phyloP scores from a whole-genome alignment of 2,797 vertebrate species.

The Gymnoscopelus microlampas region DNA sequence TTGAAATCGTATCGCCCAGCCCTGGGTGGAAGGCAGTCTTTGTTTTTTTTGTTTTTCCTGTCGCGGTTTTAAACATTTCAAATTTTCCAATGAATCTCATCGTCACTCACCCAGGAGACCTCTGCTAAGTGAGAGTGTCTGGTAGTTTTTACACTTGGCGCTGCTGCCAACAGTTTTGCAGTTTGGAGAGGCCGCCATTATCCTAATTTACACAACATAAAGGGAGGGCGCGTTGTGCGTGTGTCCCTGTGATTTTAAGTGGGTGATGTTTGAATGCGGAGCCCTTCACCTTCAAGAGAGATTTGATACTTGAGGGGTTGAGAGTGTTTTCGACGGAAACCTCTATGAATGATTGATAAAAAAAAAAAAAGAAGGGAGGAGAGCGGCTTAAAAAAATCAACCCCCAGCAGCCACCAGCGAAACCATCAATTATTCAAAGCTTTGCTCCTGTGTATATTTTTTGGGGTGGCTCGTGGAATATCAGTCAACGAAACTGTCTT shows the following conservation, averaged over 20 bases:
- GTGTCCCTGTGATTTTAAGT: slow-evolving; percentile 80
- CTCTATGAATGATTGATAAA: slow-evolving; percentile 99
- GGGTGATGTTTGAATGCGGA: slow-evolving; percentile 82
- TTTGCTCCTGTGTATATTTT: slow-evolving; percentile 82
- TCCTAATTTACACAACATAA: slow-evolving; percentile 65
- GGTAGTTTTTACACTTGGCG: slow-evolving; percentile 57
- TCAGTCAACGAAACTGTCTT: slow-evolving; percentile 80
- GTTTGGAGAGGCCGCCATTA: slow-evolving; percentile 67
- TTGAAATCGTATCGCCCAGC: too few relatives aligned
- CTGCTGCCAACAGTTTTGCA: slow-evolving; percentile 63
- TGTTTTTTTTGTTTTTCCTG: neutral
- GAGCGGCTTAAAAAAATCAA: slow-evolving; percentile 92
- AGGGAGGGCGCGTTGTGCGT: slow-evolving; percentile 49
- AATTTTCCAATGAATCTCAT: slow-evolving; percentile 68
- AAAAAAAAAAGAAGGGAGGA: slow-evolving; percentile 78
- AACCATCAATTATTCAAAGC: slow-evolving; percentile 96
- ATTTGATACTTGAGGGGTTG: slow-evolving; percentile 88
- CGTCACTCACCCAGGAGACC: slow-evolving; percentile 60
- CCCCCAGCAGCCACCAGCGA: slow-evolving; percentile 83
- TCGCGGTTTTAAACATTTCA: slow-evolving; percentile 59
- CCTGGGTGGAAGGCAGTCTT: slow-evolving; percentile 5
- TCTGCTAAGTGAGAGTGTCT: slow-evolving; percentile 45
- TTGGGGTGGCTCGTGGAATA: slow-evolving; percentile 89
- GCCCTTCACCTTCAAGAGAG: slow-evolving; percentile 87
- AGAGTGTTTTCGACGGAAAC: slow-evolving; percentile 96